These are phyloP conservation scores for Drosophila kepulauana DNA, from an alignment of 1,140 invertebrate genomes.

Conservation along the genomic window DNA sequence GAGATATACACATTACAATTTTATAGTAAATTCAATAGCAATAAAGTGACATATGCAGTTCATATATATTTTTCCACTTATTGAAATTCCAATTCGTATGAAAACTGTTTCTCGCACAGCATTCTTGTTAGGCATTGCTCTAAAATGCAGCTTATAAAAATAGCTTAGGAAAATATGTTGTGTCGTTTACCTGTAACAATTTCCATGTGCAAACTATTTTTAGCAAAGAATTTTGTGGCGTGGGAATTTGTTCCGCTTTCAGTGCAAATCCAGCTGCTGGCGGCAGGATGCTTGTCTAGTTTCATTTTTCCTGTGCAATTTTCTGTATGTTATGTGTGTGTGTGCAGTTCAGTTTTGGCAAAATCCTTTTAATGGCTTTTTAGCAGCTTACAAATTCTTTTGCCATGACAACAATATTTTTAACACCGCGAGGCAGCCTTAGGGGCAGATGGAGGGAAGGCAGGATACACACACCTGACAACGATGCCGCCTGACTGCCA, in stretches of 20 bases:
- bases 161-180: conserved; percentile 6
- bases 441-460: background rate
- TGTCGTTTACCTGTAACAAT: conserved; percentile 12
- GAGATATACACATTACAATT: no score
- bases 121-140: background rate
- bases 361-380: conserved; percentile 66
- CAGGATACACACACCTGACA: conserved; percentile 43
- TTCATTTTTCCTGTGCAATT: conserved; percentile 31
- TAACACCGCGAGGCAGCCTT: conserved; percentile 34
- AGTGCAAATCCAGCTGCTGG: conserved; percentile 3
- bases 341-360: conserved; percentile 27
- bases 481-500: conserved; percentile 55
- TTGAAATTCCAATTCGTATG: background rate
- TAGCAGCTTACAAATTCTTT: conserved; percentile 69
- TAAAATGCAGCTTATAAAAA: conserved; percentile 1
- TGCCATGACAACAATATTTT: conserved; percentile 68
- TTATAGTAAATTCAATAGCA: no score
- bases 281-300: conserved; percentile 42
- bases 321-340: conserved; percentile 10
- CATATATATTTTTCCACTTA: background rate
- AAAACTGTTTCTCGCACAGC: background rate
- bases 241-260: background rate
- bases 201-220: conserved; percentile 28
- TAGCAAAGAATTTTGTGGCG: conserved; percentile 11
- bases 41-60: no score